Conservation (phyloP, 2,113 vertebrate species). For the Motacilla tschutschensis region DNA sequence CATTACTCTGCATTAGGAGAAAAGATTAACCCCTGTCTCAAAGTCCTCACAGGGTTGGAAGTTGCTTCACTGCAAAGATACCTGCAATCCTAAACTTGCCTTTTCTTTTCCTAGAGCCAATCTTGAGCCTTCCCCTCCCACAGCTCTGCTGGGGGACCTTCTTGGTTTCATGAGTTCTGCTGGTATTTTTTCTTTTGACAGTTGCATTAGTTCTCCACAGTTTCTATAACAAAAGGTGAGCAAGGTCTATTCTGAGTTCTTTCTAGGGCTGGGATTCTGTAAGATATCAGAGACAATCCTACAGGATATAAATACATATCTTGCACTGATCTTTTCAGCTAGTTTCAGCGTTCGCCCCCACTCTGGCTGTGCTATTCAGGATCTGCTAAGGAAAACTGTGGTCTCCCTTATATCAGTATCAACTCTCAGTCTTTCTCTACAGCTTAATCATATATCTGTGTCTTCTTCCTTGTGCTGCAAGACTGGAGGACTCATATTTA, state of each 20-base stretch:
- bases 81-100: not conserved
- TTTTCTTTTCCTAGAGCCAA: not conserved
- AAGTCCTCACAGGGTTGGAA: not conserved
- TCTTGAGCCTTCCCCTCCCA: rapidly evolving
- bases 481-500: not conserved
- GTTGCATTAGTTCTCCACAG: not conserved
- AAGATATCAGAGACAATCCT: not conserved
- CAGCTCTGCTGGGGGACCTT: not conserved
- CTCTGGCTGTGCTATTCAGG: not conserved
- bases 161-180: not conserved
- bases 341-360: not conserved
- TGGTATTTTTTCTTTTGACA: conserved; percentile 9
- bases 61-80: not conserved
- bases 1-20: not conserved
- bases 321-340: not conserved
- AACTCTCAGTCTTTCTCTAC: not conserved
- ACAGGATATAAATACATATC: not conserved
- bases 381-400: not conserved
- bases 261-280: not conserved
- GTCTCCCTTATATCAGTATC: not conserved
- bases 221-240: conserved; percentile 25
- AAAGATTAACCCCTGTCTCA: not conserved
- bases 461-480: not conserved
- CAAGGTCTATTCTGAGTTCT: not conserved
- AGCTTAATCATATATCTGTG: not conserved